These are phyloP conservation scores for Petrocephalus microphthalmus DNA, from an alignment of 2,113 vertebrate species.

Conservation along the genomic window DNA sequence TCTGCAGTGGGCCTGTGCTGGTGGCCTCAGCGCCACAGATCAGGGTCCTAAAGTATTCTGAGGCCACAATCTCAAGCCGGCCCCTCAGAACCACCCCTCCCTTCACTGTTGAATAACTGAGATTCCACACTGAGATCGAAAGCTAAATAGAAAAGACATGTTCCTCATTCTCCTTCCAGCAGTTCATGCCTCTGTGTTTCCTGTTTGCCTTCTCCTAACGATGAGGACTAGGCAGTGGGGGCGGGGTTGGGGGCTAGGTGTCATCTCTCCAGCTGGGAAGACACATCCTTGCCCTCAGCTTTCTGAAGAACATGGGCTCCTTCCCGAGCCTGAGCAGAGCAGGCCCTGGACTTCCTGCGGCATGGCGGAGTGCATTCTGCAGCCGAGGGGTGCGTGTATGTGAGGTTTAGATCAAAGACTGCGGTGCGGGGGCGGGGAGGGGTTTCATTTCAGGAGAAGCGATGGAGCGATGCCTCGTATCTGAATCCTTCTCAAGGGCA, in stretches of 20 bases:
- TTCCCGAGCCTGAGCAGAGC: background rate
- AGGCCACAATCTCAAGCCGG: background rate
- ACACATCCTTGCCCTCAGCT: background rate
- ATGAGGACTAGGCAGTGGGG: background rate
- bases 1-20: background rate
- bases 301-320: background rate
- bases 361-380: background rate
- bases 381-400: background rate
- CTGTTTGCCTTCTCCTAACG: background rate
- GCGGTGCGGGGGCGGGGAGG: background rate
- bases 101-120: background rate
- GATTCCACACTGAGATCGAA: background rate
- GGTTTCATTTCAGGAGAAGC: background rate
- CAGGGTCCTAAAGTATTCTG: background rate
- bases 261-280: background rate
- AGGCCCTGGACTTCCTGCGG: background rate
- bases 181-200: background rate
- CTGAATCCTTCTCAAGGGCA: background rate
- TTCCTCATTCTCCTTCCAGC: background rate
- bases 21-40: background rate
- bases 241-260: background rate
- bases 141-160: background rate
- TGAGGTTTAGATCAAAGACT: background rate
- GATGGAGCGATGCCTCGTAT: background rate
- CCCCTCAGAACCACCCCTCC: background rate